Base-by-base conservation (phyloP, 2,113 vertebrate species). In the Grus americana region DNA sequence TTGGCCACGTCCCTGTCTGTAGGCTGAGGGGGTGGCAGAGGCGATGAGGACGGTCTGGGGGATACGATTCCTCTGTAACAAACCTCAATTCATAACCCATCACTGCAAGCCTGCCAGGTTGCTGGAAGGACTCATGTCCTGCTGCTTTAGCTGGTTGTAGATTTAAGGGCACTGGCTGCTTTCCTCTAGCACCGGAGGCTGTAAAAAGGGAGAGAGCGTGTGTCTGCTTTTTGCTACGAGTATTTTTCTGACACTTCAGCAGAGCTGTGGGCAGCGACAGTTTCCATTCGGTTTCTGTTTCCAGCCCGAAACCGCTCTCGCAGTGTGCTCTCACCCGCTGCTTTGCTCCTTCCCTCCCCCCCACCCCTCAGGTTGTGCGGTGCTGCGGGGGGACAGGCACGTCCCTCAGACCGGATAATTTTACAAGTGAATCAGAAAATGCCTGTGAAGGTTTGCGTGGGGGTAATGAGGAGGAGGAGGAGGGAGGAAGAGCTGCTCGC, bases 351-450 rank as follows among this genome's bases (percentile, higher is more conserved):
- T 34, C 21, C 52, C 52, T 5, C n/a, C 19, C 10, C 10, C 22
- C 36, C 10, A 8, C 17, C 16, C n/a, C 24, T 7, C 19, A 1
- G 44, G 40, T 3, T 5, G 21, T 4, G 61, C 42, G 10, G 5
- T 32, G 67, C 58, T 24, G 80, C 2, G 49, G 40, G 76, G 92
- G 52, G 57, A 1, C 52, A 11, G 67, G 30, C 76, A 5, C 54
- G 0, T 46, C 70, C 70, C 40, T 26, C 55, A 2, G 2, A 1
- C 38, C 19, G 0, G 2, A 12, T 21, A 2, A 16, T 38, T 42
- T 12, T 2, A 7, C 26, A 1, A 5, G 23, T 30, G 78, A 79
- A 57, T 67, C 74, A 23, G 79, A 10, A 73, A 66, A 10, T 12
- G 65, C 79, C 44, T 9, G 36, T 1, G 62, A 19, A 36, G 79